Percentiles rank a stretch among this genome's conserved stretches.
Evolutionary conservation across 2,797 vertebrate genomes (phyloP).

Genomic region (Tympanoctomys barrerae): DNA sequence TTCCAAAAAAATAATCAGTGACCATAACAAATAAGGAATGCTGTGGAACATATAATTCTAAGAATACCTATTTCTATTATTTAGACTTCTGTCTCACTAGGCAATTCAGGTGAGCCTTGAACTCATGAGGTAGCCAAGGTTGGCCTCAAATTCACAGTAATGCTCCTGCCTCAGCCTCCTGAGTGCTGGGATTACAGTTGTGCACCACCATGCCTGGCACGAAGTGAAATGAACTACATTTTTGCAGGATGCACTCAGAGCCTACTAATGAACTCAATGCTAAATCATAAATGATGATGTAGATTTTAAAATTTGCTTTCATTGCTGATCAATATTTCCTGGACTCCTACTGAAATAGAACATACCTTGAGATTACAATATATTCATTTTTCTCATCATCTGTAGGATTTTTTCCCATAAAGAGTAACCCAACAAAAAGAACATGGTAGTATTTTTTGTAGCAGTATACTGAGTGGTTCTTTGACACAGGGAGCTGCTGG

Average conservation of each 20-base stretch:
- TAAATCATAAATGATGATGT: background rate
- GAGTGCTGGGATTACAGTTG: background rate
- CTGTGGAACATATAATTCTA: background rate
- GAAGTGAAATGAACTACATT: background rate
- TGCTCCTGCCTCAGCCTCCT: no score
- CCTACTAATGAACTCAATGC: background rate
- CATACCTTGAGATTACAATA: background rate
- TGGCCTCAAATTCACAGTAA: background rate
- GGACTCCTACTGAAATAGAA: slow-evolving; percentile 1
- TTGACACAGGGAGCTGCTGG: background rate
- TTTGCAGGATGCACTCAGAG: background rate
- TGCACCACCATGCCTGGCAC: background rate
- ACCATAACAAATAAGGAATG: slow-evolving; percentile 50
- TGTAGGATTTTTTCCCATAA: slow-evolving; percentile 38
- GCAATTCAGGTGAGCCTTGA: background rate
- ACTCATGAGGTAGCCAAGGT: background rate
- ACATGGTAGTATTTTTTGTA: slow-evolving; percentile 28
- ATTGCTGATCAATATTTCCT: background rate
- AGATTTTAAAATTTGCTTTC: slow-evolving; percentile 11
- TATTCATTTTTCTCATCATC: background rate
- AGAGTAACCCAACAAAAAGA: slow-evolving; percentile 39
- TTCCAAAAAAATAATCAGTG: background rate
- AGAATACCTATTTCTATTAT: background rate
- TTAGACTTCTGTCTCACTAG: background rate
- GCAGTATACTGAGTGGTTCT: background rate